Conservation (phyloP, 2,113 vertebrate species). For the Muntiacus reevesi region DNA sequence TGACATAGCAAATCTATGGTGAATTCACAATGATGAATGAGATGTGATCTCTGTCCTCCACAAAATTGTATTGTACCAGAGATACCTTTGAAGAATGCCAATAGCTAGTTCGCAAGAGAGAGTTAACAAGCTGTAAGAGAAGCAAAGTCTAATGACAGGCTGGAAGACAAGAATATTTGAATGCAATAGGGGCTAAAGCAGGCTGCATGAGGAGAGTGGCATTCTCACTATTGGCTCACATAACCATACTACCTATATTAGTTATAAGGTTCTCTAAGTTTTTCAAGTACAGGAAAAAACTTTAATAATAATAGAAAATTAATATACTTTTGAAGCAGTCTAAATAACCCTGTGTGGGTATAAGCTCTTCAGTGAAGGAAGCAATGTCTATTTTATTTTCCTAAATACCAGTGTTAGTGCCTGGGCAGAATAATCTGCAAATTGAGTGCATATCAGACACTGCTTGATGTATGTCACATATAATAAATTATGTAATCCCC, state of each 20-base stretch:
- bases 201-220: neutral
- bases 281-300: slow-evolving; percentile 1
- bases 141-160: neutral
- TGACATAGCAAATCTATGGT: neutral
- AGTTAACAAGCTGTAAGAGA: neutral
- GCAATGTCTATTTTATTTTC: slow-evolving; percentile 25
- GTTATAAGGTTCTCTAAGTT: neutral
- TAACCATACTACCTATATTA: neutral
- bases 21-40: neutral
- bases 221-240: neutral
- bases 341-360: slow-evolving; percentile 7
- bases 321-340: neutral
- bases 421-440: slow-evolving; percentile 9
- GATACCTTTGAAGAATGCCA: neutral
- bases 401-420: neutral
- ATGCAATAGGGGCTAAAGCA: neutral
- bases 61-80: neutral
- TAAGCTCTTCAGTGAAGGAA: neutral
- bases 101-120: neutral
- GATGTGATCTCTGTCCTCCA: neutral
- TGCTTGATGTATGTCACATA: neutral
- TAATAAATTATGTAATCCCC: neutral
- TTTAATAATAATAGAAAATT: slow-evolving; percentile 31
- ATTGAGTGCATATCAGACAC: neutral
- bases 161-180: neutral